Conservation (phyloP, 2,797 vertebrate species). For the Fringilla coelebs region DNA sequence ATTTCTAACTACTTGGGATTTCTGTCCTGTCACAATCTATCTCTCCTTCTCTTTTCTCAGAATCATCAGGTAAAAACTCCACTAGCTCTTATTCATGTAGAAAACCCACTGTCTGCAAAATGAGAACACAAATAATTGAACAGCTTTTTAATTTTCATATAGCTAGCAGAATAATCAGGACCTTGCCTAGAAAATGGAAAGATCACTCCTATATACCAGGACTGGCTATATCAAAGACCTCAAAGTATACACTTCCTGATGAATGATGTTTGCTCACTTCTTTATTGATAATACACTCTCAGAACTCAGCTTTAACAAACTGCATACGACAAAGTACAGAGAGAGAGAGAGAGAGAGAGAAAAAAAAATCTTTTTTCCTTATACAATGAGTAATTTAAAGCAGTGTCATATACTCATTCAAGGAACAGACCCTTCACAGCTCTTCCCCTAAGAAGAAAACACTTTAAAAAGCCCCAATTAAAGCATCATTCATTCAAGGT, state of each 20-base stretch:
- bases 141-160: neutral
- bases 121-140: neutral
- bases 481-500: neutral
- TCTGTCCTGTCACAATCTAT: fast-evolving
- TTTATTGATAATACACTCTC: neutral
- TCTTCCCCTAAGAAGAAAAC: neutral
- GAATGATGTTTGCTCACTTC: neutral
- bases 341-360: neutral
- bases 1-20: neutral
- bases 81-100: neutral
- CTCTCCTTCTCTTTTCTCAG: neutral
- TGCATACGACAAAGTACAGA: neutral
- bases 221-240: neutral
- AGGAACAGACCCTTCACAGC: neutral
- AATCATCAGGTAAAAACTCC: neutral
- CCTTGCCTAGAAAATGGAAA: neutral
- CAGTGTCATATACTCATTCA: neutral
- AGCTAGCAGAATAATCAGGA: neutral
- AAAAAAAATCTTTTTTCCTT: neutral
- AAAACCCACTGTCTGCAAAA: neutral
- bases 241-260: neutral
- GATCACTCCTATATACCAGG: neutral
- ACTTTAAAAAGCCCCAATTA: neutral
- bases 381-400: neutral
- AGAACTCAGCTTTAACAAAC: neutral